phyloP scores from a whole-genome alignment of 2,888 invertebrate species.

The Sinodicranocentrus sp. region DNA sequence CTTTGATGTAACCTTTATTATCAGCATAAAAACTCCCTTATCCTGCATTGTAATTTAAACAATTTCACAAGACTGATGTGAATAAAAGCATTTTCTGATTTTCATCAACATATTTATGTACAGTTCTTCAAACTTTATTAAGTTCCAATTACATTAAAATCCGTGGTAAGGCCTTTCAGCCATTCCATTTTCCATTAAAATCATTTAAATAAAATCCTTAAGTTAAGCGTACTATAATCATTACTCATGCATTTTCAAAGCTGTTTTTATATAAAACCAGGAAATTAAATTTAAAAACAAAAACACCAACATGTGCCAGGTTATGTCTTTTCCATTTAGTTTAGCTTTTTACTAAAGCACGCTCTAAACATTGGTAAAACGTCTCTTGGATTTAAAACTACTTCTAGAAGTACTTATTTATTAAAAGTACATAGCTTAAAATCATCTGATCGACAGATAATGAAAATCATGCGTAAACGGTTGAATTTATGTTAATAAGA shows the following conservation, averaged over 20 bases:
- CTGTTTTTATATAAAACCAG: neutral
- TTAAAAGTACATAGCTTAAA: neutral
- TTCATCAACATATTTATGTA: neutral
- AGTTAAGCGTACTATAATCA: too few relatives aligned
- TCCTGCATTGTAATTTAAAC: too few relatives aligned
- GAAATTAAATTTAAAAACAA: constrained; percentile 3
- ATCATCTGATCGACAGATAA: constrained; percentile 59
- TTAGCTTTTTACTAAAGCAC: neutral
- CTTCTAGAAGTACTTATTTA: neutral
- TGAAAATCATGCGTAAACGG: neutral
- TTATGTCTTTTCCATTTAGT: neutral
- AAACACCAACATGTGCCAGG: too few relatives aligned
- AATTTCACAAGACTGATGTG: too few relatives aligned
- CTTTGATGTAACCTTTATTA: too few relatives aligned
- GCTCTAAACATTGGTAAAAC: too few relatives aligned
- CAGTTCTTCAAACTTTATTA: neutral
- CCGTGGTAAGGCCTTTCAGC: neutral
- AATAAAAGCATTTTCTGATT: too few relatives aligned
- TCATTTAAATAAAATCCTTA: too few relatives aligned
- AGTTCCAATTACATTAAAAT: neutral
- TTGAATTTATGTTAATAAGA: constrained; percentile 6
- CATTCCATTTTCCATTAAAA: neutral
- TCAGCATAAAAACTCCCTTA: too few relatives aligned
- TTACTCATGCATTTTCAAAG: too few relatives aligned
- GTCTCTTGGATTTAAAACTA: neutral